Evolutionary conservation across 2,797 vertebrate genomes (phyloP).

Genomic region (Schizothorax lantsangensis): DNA sequence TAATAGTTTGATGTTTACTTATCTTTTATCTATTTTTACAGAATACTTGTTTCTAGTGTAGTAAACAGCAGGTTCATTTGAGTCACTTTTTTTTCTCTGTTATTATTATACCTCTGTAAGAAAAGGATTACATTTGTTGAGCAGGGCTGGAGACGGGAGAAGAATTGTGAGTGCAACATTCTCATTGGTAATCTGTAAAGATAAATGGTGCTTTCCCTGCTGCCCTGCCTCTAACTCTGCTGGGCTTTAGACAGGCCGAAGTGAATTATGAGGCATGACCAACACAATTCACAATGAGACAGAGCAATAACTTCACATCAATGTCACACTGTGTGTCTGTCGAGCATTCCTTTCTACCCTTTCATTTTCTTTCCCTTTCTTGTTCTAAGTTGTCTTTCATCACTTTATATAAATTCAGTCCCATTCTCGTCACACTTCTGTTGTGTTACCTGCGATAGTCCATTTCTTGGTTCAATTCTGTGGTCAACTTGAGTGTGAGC

Average conservation of each 20-base stretch:
- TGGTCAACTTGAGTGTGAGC: conserved; percentile 70
- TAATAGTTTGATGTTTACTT: not conserved
- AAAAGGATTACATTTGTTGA: not conserved
- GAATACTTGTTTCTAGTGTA: not conserved
- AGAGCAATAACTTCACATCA: conserved; percentile 45
- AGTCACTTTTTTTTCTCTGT: not conserved
- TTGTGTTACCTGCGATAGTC: not conserved
- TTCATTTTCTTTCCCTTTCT: conserved; percentile 28
- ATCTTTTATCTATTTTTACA: not conserved
- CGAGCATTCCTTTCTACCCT: conserved; percentile 23
- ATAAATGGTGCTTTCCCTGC: conserved; percentile 29
- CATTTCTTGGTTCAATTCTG: conserved; percentile 34
- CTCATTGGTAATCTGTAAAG: conserved; percentile 31
- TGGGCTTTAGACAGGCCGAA: conserved; percentile 44
- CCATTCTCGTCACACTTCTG: conserved; percentile 49
- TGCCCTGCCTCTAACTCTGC: conserved; percentile 36
- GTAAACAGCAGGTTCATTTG: too few species aligned
- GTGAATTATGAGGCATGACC: conserved; percentile 49
- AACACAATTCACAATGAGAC: conserved; percentile 46
- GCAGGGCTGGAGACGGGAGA: not conserved
- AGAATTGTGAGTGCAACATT: conserved; percentile 12
- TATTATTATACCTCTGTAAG: not conserved
- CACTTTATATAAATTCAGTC: not conserved
- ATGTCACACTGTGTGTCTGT: conserved; percentile 27
- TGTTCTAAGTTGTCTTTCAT: conserved; percentile 24